These are phyloP conservation scores for Ptilodon capucinus DNA, from an alignment of 2,888 invertebrate genomes.

Conservation along the genomic window DNA sequence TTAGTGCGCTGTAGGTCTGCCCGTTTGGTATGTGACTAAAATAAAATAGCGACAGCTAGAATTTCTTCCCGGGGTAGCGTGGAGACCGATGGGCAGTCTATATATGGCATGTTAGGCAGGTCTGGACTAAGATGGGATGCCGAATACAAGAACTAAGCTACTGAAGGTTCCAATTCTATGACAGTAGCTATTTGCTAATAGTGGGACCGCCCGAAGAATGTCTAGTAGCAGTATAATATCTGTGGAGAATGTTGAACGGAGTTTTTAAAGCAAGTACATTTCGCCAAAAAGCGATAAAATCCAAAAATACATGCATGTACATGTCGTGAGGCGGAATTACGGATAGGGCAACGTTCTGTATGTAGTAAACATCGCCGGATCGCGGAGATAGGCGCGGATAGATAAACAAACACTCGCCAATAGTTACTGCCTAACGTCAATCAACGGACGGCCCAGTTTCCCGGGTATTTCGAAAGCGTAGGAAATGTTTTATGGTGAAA, in stretches of 20 bases:
- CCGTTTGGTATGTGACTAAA: not conserved
- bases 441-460: not conserved
- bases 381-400: not conserved
- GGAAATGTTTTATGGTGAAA: not conserved
- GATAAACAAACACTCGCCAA: constrained; percentile 1
- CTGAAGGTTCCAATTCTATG: too few species aligned
- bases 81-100: not conserved
- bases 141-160: too few species aligned
- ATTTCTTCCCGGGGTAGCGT: not conserved
- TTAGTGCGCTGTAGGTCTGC: not conserved
- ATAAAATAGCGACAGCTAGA: not conserved
- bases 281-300: not conserved
- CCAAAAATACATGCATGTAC: not conserved
- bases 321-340: not conserved
- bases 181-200: too few species aligned
- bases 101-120: not conserved
- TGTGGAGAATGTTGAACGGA: too few species aligned
- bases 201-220: not conserved
- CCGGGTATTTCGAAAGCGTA: not conserved
- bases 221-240: too few species aligned
- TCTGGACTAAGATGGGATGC: not conserved
- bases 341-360: not conserved
- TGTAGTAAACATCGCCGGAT: not conserved
- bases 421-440: constrained; percentile 2
- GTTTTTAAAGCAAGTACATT: too few species aligned